phyloP scores from a whole-genome alignment of 2,888 invertebrate genomes.

The Gortyna flavago region DNA sequence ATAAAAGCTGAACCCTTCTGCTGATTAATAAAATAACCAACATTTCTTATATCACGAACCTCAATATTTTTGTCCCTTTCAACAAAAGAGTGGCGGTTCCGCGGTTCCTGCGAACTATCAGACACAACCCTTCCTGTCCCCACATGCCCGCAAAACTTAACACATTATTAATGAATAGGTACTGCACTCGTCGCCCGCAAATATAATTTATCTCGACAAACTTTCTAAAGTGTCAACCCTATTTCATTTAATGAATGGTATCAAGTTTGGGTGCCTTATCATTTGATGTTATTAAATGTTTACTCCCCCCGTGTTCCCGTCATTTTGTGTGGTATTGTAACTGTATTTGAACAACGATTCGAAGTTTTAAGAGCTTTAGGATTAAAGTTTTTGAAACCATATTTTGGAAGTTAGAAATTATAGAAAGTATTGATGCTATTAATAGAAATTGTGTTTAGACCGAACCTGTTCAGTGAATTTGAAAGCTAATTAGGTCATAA shows the following conservation, averaged over 20 bases:
- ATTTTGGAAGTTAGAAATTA: neutral
- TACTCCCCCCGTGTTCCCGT: slow-evolving; percentile 42
- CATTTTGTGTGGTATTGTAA: slow-evolving; percentile 47
- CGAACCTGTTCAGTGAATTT: neutral
- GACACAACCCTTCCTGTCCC: slow-evolving; percentile 33
- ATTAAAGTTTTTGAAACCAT: slow-evolving; percentile 16
- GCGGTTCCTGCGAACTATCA: slow-evolving; percentile 37
- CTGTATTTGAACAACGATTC: slow-evolving; percentile 38
- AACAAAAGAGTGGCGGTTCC: slow-evolving; percentile 32
- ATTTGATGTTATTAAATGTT: slow-evolving; percentile 60
- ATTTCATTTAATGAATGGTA: slow-evolving; percentile 75
- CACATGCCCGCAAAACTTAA: slow-evolving; percentile 48
- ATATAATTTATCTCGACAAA: slow-evolving; percentile 70
- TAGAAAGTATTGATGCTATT: neutral
- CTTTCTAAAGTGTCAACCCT: slow-evolving; percentile 79
- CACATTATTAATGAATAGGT: slow-evolving; percentile 69
- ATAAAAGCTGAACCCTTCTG: neutral
- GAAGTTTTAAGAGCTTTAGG: slow-evolving; percentile 19
- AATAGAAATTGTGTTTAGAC: neutral
- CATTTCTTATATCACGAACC: neutral
- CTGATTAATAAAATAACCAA: neutral
- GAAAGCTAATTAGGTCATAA: neutral
- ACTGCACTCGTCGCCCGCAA: slow-evolving; percentile 64
- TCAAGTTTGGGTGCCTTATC: slow-evolving; percentile 62
- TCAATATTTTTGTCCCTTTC: slow-evolving; percentile 11